Conservation (phyloP, 2,797 vertebrate genomes). For the Clarias fuscus region DNA sequence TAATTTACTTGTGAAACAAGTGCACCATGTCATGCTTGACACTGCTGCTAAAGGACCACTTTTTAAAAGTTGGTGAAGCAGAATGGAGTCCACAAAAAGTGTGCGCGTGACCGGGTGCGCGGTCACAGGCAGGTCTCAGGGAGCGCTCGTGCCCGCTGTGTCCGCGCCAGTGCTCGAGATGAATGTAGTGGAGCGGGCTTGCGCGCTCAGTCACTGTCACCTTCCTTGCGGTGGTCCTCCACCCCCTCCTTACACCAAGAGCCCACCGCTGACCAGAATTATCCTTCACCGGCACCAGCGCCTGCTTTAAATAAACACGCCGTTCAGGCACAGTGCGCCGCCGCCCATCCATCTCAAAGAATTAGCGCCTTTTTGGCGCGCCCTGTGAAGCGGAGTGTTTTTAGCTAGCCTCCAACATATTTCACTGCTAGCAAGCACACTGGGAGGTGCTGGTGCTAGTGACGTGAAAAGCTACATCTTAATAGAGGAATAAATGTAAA, state of each 20-base stretch:
- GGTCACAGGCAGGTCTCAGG: slow-evolving; percentile 9
- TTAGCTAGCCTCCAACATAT: slow-evolving; percentile 37
- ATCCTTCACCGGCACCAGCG: slow-evolving; percentile 84
- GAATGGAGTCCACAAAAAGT: neutral
- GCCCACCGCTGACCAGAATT: slow-evolving; percentile 85
- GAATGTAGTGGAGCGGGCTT: slow-evolving; percentile 81
- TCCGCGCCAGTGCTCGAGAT: slow-evolving; percentile 70
- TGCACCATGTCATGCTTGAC: neutral
- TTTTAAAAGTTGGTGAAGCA: neutral
- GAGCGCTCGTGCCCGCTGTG: slow-evolving; percentile 53
- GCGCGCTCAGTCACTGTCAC: slow-evolving; percentile 86
- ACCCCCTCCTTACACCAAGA: slow-evolving; percentile 81
- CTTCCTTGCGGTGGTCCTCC: slow-evolving; percentile 81
- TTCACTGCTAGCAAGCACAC: slow-evolving; percentile 10
- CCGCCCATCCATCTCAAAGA: slow-evolving; percentile 84
- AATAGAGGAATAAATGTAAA: slow-evolving; percentile 21
- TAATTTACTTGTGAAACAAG: neutral
- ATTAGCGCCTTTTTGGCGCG: slow-evolving; percentile 38
- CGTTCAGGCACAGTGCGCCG: slow-evolving; percentile 79
- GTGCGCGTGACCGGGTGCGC: neutral
- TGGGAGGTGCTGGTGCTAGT: slow-evolving; percentile 8
- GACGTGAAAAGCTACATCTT: slow-evolving; percentile 13
- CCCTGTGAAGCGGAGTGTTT: slow-evolving; percentile 34
- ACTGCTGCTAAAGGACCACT: neutral
- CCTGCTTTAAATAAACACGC: slow-evolving; percentile 91